A percentile compares a stretch with the other conserved stretches of the same genome.
phyloP scores from a whole-genome alignment of 2,113 vertebrate species.

The Dromaius novaehollandiae region DNA sequence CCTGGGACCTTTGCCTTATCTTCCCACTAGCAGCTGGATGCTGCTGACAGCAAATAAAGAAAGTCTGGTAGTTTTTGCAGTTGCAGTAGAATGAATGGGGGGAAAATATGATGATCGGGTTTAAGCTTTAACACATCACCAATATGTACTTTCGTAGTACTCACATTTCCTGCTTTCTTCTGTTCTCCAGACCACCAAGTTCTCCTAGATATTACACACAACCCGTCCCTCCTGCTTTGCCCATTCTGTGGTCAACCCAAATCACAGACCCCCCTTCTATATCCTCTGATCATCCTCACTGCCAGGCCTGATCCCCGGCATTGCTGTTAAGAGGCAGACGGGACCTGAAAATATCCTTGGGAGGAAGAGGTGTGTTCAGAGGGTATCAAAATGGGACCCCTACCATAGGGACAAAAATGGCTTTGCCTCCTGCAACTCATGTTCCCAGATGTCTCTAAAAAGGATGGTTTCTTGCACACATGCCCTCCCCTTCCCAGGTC shows the following conservation, averaged over 20 bases:
- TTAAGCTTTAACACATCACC: background rate
- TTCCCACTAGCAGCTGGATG: background rate
- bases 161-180: background rate
- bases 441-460: background rate
- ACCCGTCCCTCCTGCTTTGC: background rate
- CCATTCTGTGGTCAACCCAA: accelerated
- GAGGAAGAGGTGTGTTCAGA: background rate
- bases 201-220: background rate
- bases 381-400: accelerated
- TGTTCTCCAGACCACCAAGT: background rate
- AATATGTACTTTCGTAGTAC: background rate
- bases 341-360: background rate
- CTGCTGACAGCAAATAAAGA: background rate
- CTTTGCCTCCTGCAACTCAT: accelerated
- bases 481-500: background rate
- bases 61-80: background rate
- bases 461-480: background rate
- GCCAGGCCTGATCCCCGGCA: background rate
- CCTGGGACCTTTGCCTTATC: background rate
- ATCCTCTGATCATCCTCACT: accelerated
- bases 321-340: background rate
- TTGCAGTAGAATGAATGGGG: background rate
- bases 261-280: accelerated
- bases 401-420: background rate
- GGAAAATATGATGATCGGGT: background rate